Evolutionary conservation across 2,888 invertebrate species (phyloP).

Genomic region (Hirtodrosophila trivittata): DNA sequence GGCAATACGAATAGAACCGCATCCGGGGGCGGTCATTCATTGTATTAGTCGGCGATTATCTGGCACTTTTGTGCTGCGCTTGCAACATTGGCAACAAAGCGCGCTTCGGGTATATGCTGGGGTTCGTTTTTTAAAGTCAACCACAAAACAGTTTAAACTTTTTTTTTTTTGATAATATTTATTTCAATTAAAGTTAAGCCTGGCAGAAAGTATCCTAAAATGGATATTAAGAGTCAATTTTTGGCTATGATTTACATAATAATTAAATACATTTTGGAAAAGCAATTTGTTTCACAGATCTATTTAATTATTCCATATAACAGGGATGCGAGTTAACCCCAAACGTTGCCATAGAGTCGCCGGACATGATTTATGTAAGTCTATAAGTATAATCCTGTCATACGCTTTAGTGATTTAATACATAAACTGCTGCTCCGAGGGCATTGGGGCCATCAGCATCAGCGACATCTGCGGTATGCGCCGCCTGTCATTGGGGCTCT

Average conservation of each 20-base stretch:
- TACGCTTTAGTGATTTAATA: constrained; percentile 73
- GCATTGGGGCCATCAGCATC: constrained; percentile 32
- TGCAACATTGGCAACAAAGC: constrained; percentile 58
- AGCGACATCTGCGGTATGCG: constrained; percentile 31
- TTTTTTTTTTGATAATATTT: not conserved
- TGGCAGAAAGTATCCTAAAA: too few species aligned
- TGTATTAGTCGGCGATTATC: constrained; percentile 74
- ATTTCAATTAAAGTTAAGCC: not conserved
- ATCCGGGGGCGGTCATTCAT: constrained; percentile 65
- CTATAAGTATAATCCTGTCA: constrained; percentile 72
- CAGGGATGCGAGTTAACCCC: constrained; percentile 13
- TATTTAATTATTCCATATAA: not conserved
- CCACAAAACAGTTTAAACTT: constrained; percentile 4
- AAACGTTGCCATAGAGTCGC: constrained; percentile 54
- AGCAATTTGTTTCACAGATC: not conserved
- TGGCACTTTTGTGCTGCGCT: constrained; percentile 66
- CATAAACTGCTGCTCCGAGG: constrained; percentile 47
- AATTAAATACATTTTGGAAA: too few species aligned
- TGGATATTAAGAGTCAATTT: too few species aligned
- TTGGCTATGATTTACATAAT: too few species aligned
- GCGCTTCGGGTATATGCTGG: constrained; percentile 24
- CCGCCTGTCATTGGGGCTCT: constrained; percentile 47
- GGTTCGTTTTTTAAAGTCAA: constrained; percentile 9
- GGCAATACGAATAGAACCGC: constrained; percentile 67
- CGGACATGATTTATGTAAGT: constrained; percentile 72